Evolutionary conservation across 2,888 invertebrate genomes (phyloP).

Genomic region (Polydrusus pterygomalis): DNA sequence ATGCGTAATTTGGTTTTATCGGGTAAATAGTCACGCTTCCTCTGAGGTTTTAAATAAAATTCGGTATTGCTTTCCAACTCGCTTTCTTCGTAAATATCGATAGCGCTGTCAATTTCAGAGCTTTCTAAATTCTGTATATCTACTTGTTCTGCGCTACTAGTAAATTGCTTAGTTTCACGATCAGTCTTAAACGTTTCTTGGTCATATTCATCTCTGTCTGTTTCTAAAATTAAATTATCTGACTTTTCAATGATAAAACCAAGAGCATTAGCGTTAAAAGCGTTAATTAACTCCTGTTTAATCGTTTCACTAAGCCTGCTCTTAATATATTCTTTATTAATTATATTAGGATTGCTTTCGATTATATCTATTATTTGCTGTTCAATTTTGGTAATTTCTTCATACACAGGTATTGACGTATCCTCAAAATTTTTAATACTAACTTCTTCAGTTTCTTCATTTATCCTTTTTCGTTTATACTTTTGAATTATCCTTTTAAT

Average conservation of each 20-base stretch:
- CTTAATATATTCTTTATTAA: constrained; percentile 72
- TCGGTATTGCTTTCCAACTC: constrained; percentile 15
- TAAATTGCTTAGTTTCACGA: constrained; percentile 5
- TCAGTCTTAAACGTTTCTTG: constrained; percentile 3
- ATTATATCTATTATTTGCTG: constrained; percentile 72
- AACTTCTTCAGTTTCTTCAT: constrained; percentile 58
- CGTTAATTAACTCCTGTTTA: constrained; percentile 63
- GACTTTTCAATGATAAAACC: neutral
- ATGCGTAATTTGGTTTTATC: constrained; percentile 56
- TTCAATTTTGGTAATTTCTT: constrained; percentile 72
- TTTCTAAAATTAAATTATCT: neutral
- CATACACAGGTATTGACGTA: constrained; percentile 71
- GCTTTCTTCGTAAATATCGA: constrained; percentile 39
- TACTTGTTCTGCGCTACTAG: neutral
- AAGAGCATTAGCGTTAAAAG: constrained; percentile 39
- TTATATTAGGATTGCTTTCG: constrained; percentile 73
- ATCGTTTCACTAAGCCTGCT: constrained; percentile 69
- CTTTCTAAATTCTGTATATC: constrained; percentile 19
- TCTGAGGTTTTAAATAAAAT: neutral
- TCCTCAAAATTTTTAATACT: constrained; percentile 69
- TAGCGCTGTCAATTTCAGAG: constrained; percentile 30
- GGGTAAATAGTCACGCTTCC: constrained; percentile 50
- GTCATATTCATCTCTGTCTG: neutral
- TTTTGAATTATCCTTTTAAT: constrained; percentile 63
- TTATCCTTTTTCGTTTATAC: constrained; percentile 60